phyloP scores from a whole-genome alignment of 2,113 vertebrate species.

The Chascanopsetta lugubris region DNA sequence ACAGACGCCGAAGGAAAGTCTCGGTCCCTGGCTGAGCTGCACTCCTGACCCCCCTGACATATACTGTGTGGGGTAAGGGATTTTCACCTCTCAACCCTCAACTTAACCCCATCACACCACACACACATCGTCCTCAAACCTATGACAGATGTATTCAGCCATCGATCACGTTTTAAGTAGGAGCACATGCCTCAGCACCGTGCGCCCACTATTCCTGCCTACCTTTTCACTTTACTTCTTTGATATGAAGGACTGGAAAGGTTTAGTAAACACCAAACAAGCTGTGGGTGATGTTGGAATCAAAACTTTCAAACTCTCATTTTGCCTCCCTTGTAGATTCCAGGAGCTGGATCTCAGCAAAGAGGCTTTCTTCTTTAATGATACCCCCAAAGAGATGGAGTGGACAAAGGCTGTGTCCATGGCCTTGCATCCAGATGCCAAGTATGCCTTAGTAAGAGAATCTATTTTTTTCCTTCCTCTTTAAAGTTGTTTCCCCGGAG shows the following conservation, averaged over 20 bases:
- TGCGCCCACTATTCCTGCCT: conserved; percentile 23
- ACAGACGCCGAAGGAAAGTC: conserved; percentile 88
- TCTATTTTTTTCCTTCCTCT: neutral
- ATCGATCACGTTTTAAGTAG: conserved; percentile 28
- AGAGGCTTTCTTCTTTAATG: conserved; percentile 96
- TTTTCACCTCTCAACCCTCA: neutral
- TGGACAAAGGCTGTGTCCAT: conserved; percentile 94
- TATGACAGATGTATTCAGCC: conserved; percentile 32
- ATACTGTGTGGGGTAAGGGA: conserved; percentile 93
- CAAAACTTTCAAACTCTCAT: neutral
- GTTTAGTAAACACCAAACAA: conserved; percentile 5
- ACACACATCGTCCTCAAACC: conserved; percentile 11
- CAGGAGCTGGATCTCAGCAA: conserved; percentile 98
- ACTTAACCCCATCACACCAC: conserved; percentile 36
- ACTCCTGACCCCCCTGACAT: conserved; percentile 87
- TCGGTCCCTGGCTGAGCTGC: conserved; percentile 88
- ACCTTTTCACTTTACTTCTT: conserved; percentile 29
- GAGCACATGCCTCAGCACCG: conserved; percentile 11
- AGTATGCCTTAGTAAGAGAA: conserved; percentile 92
- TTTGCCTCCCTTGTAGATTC: conserved; percentile 81
- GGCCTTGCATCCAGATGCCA: conserved; percentile 89
- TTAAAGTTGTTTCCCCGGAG: neutral
- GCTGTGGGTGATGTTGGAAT: conserved; percentile 9
- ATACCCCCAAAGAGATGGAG: conserved; percentile 95
- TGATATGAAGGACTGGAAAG: conserved; percentile 6